phyloP scores from a whole-genome alignment of 2,797 vertebrate species.

The Urocyon cinereoargenteus region DNA sequence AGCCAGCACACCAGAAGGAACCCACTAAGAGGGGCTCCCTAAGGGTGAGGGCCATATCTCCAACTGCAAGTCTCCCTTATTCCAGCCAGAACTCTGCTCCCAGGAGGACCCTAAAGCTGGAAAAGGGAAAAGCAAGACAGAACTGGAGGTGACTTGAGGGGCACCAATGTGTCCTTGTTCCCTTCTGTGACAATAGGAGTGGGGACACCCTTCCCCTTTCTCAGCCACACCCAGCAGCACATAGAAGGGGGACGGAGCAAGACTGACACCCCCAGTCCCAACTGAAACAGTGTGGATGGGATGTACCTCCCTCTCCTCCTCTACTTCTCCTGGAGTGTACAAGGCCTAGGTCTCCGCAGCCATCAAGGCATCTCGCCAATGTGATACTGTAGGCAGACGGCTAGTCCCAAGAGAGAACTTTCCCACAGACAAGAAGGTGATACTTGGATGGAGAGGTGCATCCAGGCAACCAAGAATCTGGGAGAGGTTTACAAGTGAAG shows the following conservation, averaged over 20 bases:
- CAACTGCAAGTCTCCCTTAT: background rate
- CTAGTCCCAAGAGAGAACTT: constrained; percentile 1
- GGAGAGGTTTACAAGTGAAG: background rate
- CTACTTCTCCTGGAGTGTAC: background rate
- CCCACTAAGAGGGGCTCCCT: background rate
- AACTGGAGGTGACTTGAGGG: background rate
- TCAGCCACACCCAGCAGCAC: background rate
- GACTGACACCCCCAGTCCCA: background rate
- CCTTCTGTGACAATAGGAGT: background rate
- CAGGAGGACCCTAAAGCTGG: background rate
- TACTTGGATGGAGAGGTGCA: background rate
- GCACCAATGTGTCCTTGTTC: background rate
- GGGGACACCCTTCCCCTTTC: background rate
- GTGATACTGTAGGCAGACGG: background rate
- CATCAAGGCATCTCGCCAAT: background rate
- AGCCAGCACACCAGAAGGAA: background rate
- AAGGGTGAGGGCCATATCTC: background rate
- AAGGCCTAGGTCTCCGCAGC: background rate
- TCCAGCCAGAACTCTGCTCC: background rate
- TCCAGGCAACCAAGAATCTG: background rate
- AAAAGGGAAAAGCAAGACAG: background rate
- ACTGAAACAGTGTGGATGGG: background rate
- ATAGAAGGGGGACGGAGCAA: background rate
- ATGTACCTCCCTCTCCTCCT: background rate
- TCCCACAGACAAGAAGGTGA: background rate